A percentile compares a stretch with the other conserved stretches of the same genome.
Conservation (phyloP, 2,888 invertebrate genomes). For the Sclerodermus sp. region DNA sequence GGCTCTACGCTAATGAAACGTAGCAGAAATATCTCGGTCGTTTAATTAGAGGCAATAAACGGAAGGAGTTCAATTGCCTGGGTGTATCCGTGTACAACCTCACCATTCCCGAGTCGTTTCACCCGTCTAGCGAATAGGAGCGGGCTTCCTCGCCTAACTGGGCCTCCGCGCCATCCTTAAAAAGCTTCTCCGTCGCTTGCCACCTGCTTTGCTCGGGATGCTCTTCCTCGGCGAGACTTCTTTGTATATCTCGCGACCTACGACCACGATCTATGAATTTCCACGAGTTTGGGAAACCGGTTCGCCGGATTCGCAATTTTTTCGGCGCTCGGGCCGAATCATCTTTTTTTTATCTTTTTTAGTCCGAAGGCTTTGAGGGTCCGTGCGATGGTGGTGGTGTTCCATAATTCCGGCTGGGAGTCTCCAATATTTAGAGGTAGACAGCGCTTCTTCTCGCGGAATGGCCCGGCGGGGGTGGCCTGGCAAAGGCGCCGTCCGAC, state of each 20-base stretch:
- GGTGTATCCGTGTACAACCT: conserved; percentile 33
- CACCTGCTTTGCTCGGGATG: too few relatives aligned
- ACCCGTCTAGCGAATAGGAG: conserved; percentile 35
- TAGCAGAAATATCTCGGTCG: conserved; percentile 53
- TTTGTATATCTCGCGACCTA: too few relatives aligned
- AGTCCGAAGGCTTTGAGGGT: conserved; percentile 3
- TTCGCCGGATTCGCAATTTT: neutral
- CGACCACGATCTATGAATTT: too few relatives aligned
- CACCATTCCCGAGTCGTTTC: conserved; percentile 33
- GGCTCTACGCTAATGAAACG: conserved; percentile 51
- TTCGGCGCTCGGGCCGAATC: neutral
- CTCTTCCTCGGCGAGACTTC: conserved; percentile 9
- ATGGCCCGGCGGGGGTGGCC: conserved; percentile 8
- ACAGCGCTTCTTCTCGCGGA: conserved; percentile 19
- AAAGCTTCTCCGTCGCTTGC: conserved; percentile 1
- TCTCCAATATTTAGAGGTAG: conserved; percentile 39
- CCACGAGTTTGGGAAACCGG: too few relatives aligned
- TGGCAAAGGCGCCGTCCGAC: conserved; percentile 14
- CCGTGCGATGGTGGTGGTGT: conserved; percentile 6
- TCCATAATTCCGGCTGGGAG: conserved; percentile 35
- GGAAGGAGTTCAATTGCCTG: conserved; percentile 52
- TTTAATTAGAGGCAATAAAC: conserved; percentile 56
- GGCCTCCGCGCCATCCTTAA: conserved; percentile 12
- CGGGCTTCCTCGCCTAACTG: too few relatives aligned
- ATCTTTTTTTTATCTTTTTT: neutral